Evolutionary conservation across 2,888 invertebrate species (phyloP), one percentile per base, ranked within the genome.

Genomic region (Pollenia amentaria): DNA sequence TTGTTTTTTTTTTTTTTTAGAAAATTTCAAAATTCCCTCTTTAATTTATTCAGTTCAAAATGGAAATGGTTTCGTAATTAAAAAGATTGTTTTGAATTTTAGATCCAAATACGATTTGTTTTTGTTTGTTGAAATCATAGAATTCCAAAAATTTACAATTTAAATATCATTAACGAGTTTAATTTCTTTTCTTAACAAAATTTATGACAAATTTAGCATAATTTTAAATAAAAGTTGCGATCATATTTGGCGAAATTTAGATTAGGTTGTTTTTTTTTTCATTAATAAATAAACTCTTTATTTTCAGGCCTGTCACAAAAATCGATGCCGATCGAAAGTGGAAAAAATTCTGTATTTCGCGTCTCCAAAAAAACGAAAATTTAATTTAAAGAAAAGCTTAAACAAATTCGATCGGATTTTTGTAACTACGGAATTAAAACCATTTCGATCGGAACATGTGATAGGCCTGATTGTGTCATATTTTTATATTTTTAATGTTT

Each of bases 191-290:
- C 29, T 29, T 6, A 38, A 57, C 57, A 57, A 57, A 14, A 29
- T 57, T 18, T 57, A 8, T 57, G 29, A 14, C 2, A 8, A 38
- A 14, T 51, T 55, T 57, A 38, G 57, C 57, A 57, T 57, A 57
- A 38, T 57, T 57, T 57, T 57, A 57, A n/a, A 21, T 57, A 57
- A 57, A 14, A 57, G 14, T 38, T 14, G 14, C 57, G 29, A 57
- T 38, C 14, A 38, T 29, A 57, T 57, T 57, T 29, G 29, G 29
- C 29, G 29, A 29, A 29, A 29, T 29, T 29, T 6, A 29, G 29
- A 29, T 29, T 6, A 29, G 29, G 29, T 29, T 29, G 29, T 29
- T 29, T 29, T 29, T 29, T 29, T 21, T 3, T 29, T 29, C 29
- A 29, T 3, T 6, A 29, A 29, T 29, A 29, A 29, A 29, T 6